phyloP scores from a whole-genome alignment of 37 sponge, comb jelly and placozoan species.

The Theonella swinhoei region DNA sequence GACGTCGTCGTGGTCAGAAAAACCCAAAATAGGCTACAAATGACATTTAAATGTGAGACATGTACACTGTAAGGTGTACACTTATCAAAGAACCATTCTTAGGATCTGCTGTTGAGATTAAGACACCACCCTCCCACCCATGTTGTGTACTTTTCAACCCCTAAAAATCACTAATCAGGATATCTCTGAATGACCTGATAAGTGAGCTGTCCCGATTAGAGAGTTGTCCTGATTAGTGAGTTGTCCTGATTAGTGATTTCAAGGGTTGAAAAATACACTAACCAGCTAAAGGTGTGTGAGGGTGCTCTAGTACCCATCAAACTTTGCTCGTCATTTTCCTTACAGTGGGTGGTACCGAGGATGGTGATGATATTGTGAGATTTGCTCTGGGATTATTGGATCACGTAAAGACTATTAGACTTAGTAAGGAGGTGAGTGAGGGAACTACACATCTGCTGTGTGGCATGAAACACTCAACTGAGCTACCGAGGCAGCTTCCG shows the following conservation, averaged over 20 bases:
- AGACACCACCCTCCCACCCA: background rate
- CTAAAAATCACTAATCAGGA: too few species aligned
- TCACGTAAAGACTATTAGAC: slow-evolving; percentile 39
- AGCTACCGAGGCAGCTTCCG: too few species aligned
- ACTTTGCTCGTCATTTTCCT: too few species aligned
- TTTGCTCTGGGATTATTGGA: slow-evolving; percentile 65
- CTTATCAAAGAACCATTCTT: background rate
- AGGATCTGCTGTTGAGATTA: background rate
- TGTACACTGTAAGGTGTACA: background rate
- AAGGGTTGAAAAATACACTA: too few species aligned
- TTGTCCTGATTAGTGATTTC: too few species aligned
- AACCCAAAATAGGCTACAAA: slow-evolving; percentile 34
- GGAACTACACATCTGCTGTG: too few species aligned
- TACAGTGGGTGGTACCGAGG: slow-evolving; percentile 1
- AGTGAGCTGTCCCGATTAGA: too few species aligned
- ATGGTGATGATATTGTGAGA: slow-evolving; percentile 9
- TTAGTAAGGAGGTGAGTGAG: slow-evolving; percentile 64
- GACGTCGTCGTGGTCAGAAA: slow-evolving; percentile 46
- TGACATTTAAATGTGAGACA: slow-evolving; percentile 55
- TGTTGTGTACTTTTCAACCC: background rate
- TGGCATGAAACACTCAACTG: too few species aligned
- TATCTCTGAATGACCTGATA: too few species aligned
- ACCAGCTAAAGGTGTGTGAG: too few species aligned
- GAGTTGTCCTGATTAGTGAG: too few species aligned
- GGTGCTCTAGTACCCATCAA: too few species aligned